Evolutionary conservation across 2,888 invertebrate species (phyloP).

Genomic region (Macaria liturata): DNA sequence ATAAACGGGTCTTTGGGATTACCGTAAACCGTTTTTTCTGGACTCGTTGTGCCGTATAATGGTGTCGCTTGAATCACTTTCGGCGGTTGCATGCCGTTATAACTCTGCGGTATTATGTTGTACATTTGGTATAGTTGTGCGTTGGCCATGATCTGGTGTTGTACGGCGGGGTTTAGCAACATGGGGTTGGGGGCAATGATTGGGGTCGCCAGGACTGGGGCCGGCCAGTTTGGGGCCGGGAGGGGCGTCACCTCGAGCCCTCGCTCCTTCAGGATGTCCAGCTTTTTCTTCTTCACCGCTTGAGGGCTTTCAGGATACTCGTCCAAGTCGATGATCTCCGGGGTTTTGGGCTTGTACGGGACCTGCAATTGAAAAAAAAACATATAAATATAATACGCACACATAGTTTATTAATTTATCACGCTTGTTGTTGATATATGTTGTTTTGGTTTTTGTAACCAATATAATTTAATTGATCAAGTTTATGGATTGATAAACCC

Average conservation of each 20-base stretch:
- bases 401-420: too few species aligned
- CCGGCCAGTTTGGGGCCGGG: constrained; percentile 54
- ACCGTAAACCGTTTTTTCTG: constrained; percentile 87
- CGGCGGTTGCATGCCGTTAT: constrained; percentile 67
- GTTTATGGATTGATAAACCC: too few species aligned
- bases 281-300: constrained; percentile 85
- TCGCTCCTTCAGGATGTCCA: constrained; percentile 89
- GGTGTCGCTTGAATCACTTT: constrained; percentile 86
- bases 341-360: constrained; percentile 84
- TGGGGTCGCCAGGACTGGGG: constrained; percentile 30
- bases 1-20: constrained; percentile 88
- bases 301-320: constrained; percentile 77
- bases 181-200: constrained; percentile 46
- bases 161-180: constrained; percentile 65
- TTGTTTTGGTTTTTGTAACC: too few species aligned
- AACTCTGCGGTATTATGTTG: constrained; percentile 58
- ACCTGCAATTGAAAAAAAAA: constrained; percentile 58
- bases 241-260: constrained; percentile 90
- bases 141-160: constrained; percentile 76
- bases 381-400: not conserved
- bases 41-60: constrained; percentile 82
- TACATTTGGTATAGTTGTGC: constrained; percentile 74
- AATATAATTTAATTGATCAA: too few species aligned
- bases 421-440: too few species aligned
- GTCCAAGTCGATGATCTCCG: constrained; percentile 86